Base-by-base conservation (phyloP, 2,888 invertebrate species). In the Branchipolynoe longqiensis region DNA sequence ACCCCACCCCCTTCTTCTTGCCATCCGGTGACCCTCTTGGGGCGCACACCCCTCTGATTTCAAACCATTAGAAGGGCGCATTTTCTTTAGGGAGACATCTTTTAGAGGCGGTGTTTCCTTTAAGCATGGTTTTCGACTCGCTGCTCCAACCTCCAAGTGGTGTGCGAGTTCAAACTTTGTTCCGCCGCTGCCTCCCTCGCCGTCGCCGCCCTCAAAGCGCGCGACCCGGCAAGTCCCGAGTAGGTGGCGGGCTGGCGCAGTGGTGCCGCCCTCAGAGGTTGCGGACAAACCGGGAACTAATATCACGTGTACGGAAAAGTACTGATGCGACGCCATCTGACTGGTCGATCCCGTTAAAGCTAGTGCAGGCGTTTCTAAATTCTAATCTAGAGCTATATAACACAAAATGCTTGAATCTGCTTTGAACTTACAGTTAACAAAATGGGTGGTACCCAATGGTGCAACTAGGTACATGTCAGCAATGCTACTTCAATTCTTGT, bases 201-300 rank as follows among this genome's bases (percentile, higher is more conserved):
- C 69, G 69, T 31, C 25, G 25, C 33, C 38, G 36, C 18, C 38
- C 69, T 18, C 36, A 69, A 62, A 62, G 28, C 33, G 38, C 69
- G n/a, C 38, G 8, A 38, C 36, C 38, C 69, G 38, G 69, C 2
- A n/a, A n/a, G 12, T 69, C 69, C 22, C 18, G 36, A 38, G 69
- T 48, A 78, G 78, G 41, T 48, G 28, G 41, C 48, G 78, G 28
- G 78, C 54, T 48, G 78, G 28, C 78, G 1, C 78, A 78, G 48
- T 78, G 48, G 48, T 33, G 78, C 78, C 78, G 0, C 14, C 28
- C 8, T n/a, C 12, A 28, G 1, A 18, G 48, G n/a, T 41, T 12
- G 78, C 22, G 78, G 78, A 48, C 0, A 78, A 48, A 78, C 41
- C 28, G 1, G 8, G 78, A 78, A 78, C 78, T 78, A 78, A 78